Evolutionary conservation across 2,888 invertebrate species (phyloP).

Genomic region (Proisotoma minuta): DNA sequence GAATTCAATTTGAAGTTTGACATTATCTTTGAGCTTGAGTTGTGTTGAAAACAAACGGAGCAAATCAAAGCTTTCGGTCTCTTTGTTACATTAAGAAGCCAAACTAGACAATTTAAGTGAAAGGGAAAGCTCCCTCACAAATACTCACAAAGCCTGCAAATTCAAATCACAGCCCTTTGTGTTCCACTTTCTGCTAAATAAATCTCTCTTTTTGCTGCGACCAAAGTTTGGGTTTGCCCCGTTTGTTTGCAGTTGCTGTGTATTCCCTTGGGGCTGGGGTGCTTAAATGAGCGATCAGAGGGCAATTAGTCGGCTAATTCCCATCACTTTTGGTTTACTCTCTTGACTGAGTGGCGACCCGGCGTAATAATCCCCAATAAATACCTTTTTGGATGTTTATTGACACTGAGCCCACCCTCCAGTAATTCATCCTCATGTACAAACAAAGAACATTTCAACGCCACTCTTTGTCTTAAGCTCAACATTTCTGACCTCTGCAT

Average conservation of each 20-base stretch:
- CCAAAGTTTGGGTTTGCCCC: too few species aligned
- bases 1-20: too few species aligned
- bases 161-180: too few species aligned
- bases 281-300: slow-evolving; percentile 37
- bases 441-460: too few species aligned
- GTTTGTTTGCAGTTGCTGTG: slow-evolving; percentile 1
- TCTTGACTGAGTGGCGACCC: slow-evolving; percentile 4
- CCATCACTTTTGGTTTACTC: slow-evolving; percentile 27
- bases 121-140: not conserved
- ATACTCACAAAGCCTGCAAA: too few species aligned
- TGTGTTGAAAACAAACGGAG: slow-evolving; percentile 17
- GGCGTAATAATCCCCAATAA: too few species aligned
- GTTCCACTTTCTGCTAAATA: not conserved
- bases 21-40: too few species aligned
- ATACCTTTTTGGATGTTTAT: not conserved
- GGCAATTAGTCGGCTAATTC: slow-evolving; percentile 41
- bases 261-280: slow-evolving; percentile 24
- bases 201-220: not conserved
- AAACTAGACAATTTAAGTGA: not conserved
- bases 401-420: slow-evolving; percentile 2
- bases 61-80: slow-evolving; percentile 16
- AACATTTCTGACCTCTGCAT: too few species aligned
- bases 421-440: slow-evolving; percentile 7
- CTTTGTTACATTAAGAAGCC: slow-evolving; percentile 24
- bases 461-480: too few species aligned